Base-by-base conservation (phyloP, 2,888 invertebrate genomes). In the Melangyna quadrimaculata region DNA sequence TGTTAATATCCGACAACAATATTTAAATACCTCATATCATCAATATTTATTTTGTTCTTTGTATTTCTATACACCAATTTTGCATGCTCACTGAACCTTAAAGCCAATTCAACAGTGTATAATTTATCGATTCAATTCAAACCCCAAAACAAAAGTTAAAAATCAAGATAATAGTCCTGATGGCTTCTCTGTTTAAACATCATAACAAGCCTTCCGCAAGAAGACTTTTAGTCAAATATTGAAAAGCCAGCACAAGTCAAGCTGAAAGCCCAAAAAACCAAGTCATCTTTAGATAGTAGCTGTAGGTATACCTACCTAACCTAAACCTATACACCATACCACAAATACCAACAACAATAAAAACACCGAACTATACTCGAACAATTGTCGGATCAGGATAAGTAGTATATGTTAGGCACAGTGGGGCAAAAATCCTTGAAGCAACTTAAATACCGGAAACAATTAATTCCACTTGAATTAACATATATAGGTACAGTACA, bases 381-480 rank as follows among this genome's bases (percentile, higher is more conserved):
- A 81, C 86, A 81, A 86, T 86, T 78, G 86, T 69, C 70, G 67
- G 81, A 81, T 86, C 72, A 78, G 80, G 81, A 81, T 78, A 80
- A 74, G 75, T 32, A 48, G 80, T 77, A 81, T 78, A 80, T 70
- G 75, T 32, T 32, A 51, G 51, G 24, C 51, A 71, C 70, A 86
- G 63, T 70, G 77, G 81, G 81, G 77, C 73, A 86, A 86, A 86
- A 86, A 81, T 81, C 86, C 81, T 86, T 86, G 89, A 90, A 90
- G 90, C 90, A 90, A 90, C 90, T 90, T 90, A 91, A 91, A 90
- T 90, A 91, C 91, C 90, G 91, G 91, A 91, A 91, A 90, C 90
- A 90, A 91, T 91, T 91, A 91, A 90, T 91, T 91, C 91, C 90
- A 91, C 90, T 90, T 90, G 91, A 91, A 91, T 91, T 91, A 91